Evolutionary conservation across 2,113 vertebrate genomes (phyloP).

Genomic region (Bombycilla garrulus): DNA sequence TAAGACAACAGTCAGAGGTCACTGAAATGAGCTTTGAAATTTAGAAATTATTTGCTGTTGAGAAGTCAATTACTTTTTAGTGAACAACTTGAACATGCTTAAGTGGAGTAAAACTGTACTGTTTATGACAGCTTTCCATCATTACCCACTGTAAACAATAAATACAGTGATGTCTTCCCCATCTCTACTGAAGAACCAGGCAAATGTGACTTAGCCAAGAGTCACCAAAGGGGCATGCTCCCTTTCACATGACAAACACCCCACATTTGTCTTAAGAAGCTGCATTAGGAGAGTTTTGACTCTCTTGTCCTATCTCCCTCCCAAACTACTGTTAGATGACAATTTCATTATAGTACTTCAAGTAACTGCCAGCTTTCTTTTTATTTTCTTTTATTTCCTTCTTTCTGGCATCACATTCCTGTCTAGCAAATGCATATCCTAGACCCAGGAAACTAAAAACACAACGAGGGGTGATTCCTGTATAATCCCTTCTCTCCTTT

Average conservation of each 20-base stretch:
- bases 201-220: neutral
- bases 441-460: neutral
- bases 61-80: neutral
- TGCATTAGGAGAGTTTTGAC: neutral
- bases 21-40: neutral
- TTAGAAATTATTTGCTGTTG: neutral
- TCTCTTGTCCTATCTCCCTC: neutral
- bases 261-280: neutral
- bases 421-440: neutral
- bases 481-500: slow-evolving; percentile 11
- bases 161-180: neutral
- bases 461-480: neutral
- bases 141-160: neutral
- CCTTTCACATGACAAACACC: neutral
- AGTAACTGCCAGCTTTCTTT: neutral
- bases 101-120: neutral
- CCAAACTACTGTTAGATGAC: neutral
- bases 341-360: neutral
- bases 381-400: neutral
- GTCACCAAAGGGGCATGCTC: neutral
- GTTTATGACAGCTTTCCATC: neutral
- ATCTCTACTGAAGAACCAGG: neutral
- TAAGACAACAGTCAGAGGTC: neutral
- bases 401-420: neutral
- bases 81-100: neutral